phyloP scores from a whole-genome alignment of 1,140 invertebrate genomes.

The Caenorhabditis briggsae region DNA sequence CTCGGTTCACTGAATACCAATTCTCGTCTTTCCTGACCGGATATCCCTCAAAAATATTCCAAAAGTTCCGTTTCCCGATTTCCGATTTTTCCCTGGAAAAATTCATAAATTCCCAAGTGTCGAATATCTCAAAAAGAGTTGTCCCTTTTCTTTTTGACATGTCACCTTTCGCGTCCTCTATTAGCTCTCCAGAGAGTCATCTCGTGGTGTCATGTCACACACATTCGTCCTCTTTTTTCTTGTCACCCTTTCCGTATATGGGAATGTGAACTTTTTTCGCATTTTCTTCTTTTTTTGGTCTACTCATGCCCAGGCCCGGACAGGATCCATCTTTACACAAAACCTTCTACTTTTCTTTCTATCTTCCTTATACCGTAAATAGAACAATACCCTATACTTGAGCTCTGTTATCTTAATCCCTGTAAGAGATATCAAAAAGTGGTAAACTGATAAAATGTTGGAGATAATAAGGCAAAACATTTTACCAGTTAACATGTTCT shows the following conservation, averaged over 20 bases:
- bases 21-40: background rate
- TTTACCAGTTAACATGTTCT: too few species aligned
- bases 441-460: too few species aligned
- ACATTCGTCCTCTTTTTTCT: background rate
- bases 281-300: background rate
- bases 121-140: constrained; percentile 48
- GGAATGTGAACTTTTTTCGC: constrained; percentile 15
- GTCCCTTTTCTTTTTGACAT: constrained; percentile 15
- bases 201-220: background rate
- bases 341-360: too few species aligned
- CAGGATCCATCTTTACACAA: too few species aligned
- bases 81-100: background rate
- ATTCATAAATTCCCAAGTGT: constrained; percentile 33
- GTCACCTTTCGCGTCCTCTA: constrained; percentile 33
- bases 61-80: background rate
- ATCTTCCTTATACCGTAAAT: too few species aligned
- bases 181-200: constrained; percentile 53
- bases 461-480: too few species aligned
- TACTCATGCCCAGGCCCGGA: too few species aligned
- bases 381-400: too few species aligned
- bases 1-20: constrained; percentile 1
- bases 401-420: too few species aligned
- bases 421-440: too few species aligned
- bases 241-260: constrained; percentile 13
- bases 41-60: background rate